A percentile compares a stretch with the other conserved stretches of the same genome.
phyloP scores from a whole-genome alignment of 2,113 vertebrate genomes.

The Periophthalmodon schlosseri region DNA sequence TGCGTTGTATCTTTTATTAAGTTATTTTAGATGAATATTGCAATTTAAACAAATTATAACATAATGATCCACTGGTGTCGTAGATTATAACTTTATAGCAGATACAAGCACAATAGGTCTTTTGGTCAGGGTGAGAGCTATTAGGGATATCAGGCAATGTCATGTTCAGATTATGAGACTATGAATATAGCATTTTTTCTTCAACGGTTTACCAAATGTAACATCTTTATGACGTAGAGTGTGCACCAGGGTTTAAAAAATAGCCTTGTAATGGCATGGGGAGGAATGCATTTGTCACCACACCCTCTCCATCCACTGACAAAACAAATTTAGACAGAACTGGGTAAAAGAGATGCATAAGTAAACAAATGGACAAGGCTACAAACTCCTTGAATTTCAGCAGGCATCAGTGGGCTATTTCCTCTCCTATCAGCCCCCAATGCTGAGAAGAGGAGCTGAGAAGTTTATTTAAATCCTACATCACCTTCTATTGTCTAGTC shows the following conservation, averaged over 20 bases:
- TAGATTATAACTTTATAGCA: no score
- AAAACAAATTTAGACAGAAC: neutral
- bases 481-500: slow-evolving; percentile 67
- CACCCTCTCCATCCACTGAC: neutral
- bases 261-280: neutral
- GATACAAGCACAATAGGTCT: no score
- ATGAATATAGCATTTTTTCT: no score
- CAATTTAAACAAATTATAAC: no score
- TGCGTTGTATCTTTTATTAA: no score
- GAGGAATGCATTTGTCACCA: neutral
- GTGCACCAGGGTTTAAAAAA: neutral
- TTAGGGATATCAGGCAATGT: no score
- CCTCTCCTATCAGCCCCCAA: slow-evolving; percentile 55
- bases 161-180: no score
- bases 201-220: no score
- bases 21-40: no score
- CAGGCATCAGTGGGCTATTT: slow-evolving; percentile 53
- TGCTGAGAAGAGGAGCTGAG: slow-evolving; percentile 32
- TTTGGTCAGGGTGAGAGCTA: no score
- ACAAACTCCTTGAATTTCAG: slow-evolving; percentile 23
- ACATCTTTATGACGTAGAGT: no score
- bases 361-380: slow-evolving; percentile 19
- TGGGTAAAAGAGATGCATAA: slow-evolving; percentile 8
- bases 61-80: no score
- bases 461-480: slow-evolving; percentile 72